A percentile compares a stretch with the other conserved stretches of the same genome.
phyloP scores from a whole-genome alignment of 1,140 invertebrate species.

The Eumeta japonica region DNA sequence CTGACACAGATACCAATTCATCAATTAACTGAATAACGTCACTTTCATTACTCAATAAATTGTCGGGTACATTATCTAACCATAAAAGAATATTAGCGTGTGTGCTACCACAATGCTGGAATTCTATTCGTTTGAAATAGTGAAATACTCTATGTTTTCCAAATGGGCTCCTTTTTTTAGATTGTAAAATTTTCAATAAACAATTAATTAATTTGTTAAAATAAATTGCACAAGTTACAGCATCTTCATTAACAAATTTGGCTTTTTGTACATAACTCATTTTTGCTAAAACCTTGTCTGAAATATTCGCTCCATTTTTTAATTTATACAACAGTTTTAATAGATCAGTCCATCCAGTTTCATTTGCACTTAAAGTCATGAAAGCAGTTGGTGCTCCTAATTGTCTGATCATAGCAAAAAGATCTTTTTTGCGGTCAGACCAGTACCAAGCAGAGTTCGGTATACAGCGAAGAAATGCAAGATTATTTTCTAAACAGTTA shows the following conservation, averaged over 20 bases:
- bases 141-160: constrained; percentile 22
- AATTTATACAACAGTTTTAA: constrained; percentile 34
- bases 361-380: constrained; percentile 26
- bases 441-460: constrained; percentile 28
- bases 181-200: no score
- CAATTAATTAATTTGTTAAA: constrained; percentile 36
- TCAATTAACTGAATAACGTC: constrained; percentile 20
- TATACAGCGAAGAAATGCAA: constrained; percentile 18
- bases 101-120: constrained; percentile 41
- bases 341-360: constrained; percentile 31
- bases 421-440: constrained; percentile 25
- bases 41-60: constrained; percentile 16
- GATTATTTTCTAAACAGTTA: constrained; percentile 8
- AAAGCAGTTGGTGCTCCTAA: constrained; percentile 23
- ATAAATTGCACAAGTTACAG: constrained; percentile 43
- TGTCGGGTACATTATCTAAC: constrained; percentile 13
- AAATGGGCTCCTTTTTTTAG: constrained; percentile 24
- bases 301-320: constrained; percentile 19
- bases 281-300: constrained; percentile 10
- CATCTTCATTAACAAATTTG: constrained; percentile 36
- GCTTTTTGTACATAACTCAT: constrained; percentile 22
- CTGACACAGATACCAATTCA: constrained; percentile 14
- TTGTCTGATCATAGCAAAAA: constrained; percentile 34
- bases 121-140: constrained; percentile 45
- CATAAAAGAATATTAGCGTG: constrained; percentile 15